Percentiles rank a stretch among this genome's conserved stretches.
Evolutionary conservation across 2,888 invertebrate species (phyloP).

Genomic region (Oscheius sp.): DNA sequence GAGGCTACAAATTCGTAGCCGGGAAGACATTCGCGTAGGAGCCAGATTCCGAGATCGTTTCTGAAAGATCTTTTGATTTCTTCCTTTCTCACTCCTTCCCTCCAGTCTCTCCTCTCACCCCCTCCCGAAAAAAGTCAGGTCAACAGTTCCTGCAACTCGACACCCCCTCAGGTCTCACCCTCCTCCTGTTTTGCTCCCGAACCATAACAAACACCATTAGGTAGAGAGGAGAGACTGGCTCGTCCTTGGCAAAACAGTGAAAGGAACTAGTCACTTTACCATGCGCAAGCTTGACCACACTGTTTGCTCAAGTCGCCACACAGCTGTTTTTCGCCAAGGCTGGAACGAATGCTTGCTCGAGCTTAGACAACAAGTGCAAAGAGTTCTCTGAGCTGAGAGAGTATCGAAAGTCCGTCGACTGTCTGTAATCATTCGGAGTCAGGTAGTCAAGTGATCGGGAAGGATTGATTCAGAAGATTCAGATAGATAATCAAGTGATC

Average conservation of each 20-base stretch:
- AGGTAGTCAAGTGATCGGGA: too few species aligned
- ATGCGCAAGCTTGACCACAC: background rate
- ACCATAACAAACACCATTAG: background rate
- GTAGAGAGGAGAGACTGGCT: background rate
- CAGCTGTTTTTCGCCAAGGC: too few species aligned
- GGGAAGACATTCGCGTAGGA: constrained; percentile 68
- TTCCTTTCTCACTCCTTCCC: background rate
- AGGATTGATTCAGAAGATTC: too few species aligned
- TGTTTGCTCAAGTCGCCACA: background rate
- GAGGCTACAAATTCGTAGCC: constrained; percentile 71
- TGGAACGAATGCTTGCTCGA: too few species aligned
- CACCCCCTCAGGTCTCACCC: background rate
- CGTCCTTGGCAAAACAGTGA: constrained; percentile 3
- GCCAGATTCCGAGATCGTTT: constrained; percentile 72
- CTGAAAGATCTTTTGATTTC: constrained; percentile 49
- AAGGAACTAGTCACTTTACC: constrained; percentile 11
- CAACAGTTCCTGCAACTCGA: constrained; percentile 13
- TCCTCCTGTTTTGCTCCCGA: background rate
- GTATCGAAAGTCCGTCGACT: too few species aligned
- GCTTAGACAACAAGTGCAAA: too few species aligned
- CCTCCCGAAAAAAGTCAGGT: background rate
- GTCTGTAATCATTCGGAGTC: too few species aligned
- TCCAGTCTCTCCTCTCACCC: too few species aligned
- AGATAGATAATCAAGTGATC: too few species aligned
- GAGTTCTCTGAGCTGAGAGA: too few species aligned